Base-by-base conservation (phyloP, 2,888 invertebrate species). In the Conchocele bisecta region DNA sequence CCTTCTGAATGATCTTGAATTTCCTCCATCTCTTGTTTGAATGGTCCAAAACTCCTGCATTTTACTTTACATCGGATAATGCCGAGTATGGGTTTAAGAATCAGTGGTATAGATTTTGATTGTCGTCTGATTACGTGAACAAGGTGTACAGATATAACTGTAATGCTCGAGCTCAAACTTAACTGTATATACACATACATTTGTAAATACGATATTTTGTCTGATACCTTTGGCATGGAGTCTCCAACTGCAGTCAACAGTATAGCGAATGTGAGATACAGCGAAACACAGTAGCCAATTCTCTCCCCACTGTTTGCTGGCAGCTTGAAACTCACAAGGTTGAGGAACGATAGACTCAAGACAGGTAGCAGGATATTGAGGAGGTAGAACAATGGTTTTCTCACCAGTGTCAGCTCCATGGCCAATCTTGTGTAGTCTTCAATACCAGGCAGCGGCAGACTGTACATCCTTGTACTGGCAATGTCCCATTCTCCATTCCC, bases 401-500 rank as follows among this genome's bases (percentile, higher is more conserved):
- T 37, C 53, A 41, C 9, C 5, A 68, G 22, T 2, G 20, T 17
- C 20, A 68, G 22, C 5, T 13, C 22, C 6, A 60, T n/a, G 7
- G 31, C 24, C 17, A 60, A 9, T 17, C 31, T 44, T 26, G 39
- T 28, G 6, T 51, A 15, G 11, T 29, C 9, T 20, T 37, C 28
- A n/a, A n/a, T n/a, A n/a, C n/a, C n/a, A n/a, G n/a, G n/a, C 15
- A 33, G 7, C n/a, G 26, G 3, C 17, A n/a, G 26, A 17, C 9
- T 26, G n/a, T 66, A 58, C 13, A 46, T 9, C 22, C 24, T 31
- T 5, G 22, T 31, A n/a, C n/a, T n/a, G n/a, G n/a, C n/a, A 7
- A 66, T 22, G n/a, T 37, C 48, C 65, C 65, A 58, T 33, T 66
- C 57, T 22, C 46, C 57, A 29, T 66, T 66, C 22, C 51, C 65